Conservation (phyloP, 2,113 vertebrate genomes). For the Gracilinanus agilis region DNA sequence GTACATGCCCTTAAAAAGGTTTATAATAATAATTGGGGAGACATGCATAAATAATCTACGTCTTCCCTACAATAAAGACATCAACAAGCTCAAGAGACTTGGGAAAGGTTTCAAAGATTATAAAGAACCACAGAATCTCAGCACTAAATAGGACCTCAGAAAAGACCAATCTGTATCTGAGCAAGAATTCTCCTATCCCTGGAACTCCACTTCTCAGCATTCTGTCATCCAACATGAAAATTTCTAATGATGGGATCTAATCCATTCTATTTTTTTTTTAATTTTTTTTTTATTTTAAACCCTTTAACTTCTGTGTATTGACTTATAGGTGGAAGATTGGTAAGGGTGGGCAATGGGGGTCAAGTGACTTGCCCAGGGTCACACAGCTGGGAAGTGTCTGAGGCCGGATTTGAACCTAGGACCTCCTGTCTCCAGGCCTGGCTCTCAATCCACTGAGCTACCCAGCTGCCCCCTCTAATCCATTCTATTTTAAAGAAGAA, state of each 20-base stretch:
- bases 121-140: background rate
- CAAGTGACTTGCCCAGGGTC: too few species aligned
- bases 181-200: background rate
- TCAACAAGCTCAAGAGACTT: background rate
- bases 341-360: too few species aligned
- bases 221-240: background rate
- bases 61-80: background rate
- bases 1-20: background rate
- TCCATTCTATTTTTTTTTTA: background rate
- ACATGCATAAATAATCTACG: background rate
- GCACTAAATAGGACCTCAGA: background rate
- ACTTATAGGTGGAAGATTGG: too few species aligned
- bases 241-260: background rate
- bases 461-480: too few species aligned
- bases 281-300: too few species aligned
- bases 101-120: background rate
- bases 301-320: too few species aligned
- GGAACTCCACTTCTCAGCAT: background rate
- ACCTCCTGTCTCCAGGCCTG: too few species aligned
- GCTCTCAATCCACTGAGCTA: too few species aligned
- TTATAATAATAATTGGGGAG: background rate
- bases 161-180: background rate
- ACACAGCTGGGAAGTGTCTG: too few species aligned
- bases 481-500: background rate
- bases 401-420: too few species aligned